Percentiles rank a stretch among this genome's conserved stretches.
Conservation (phyloP, 30 jellyfish, hydroid and myxozoan genomes). For the Calvadosia cruxmelitensis region DNA sequence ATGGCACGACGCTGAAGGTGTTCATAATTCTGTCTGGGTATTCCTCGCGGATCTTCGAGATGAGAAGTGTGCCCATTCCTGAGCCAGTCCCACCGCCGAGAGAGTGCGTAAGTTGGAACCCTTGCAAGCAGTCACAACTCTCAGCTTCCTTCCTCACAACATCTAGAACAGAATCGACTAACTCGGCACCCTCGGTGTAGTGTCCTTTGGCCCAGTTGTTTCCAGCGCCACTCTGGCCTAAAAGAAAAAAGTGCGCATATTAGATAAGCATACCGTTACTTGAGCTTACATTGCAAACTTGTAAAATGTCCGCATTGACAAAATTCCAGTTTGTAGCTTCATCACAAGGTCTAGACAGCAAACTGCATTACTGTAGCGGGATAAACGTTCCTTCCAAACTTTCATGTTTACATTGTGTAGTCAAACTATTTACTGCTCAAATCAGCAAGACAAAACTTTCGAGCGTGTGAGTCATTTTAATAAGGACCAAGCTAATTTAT, state of each 20-base stretch:
- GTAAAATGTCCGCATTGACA: too few relatives aligned
- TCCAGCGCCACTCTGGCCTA: constrained; percentile 95
- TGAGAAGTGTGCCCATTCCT: constrained; percentile 91
- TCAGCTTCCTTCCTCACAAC: constrained; percentile 72
- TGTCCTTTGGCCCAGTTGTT: constrained; percentile 97
- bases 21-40: constrained; percentile 89
- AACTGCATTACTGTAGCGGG: too few relatives aligned
- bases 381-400: too few relatives aligned
- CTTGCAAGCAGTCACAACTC: constrained; percentile 82
- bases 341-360: too few relatives aligned
- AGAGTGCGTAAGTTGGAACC: constrained; percentile 85
- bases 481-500: too few relatives aligned
- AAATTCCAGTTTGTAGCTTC: too few relatives aligned
- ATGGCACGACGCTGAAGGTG: constrained; percentile 84
- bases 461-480: too few relatives aligned
- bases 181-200: constrained; percentile 91
- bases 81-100: constrained; percentile 96
- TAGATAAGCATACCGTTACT: too few relatives aligned
- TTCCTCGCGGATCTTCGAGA: constrained; percentile 85
- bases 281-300: too few relatives aligned
- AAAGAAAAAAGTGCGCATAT: constrained; percentile 1
- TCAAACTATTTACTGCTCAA: too few relatives aligned
- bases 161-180: constrained; percentile 63
- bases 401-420: too few relatives aligned
- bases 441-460: too few relatives aligned